Conservation (phyloP, 1,140 invertebrate species). For the Penaeus japonicus region DNA sequence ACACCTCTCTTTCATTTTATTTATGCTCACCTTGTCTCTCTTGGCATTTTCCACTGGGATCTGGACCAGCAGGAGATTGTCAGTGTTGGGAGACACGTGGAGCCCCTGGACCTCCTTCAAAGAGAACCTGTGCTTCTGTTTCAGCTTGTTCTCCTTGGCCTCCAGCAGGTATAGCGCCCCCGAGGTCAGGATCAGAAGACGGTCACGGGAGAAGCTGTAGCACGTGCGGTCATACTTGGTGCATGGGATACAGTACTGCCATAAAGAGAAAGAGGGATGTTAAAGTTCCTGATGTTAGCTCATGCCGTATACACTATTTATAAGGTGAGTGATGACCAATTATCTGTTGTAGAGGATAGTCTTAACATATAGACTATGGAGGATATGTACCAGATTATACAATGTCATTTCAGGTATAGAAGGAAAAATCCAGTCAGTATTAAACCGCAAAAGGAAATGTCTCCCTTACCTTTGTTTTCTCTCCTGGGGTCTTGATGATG, state of each 20-base stretch:
- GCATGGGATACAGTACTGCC: constrained; percentile 78
- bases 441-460: background rate
- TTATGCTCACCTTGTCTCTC: constrained; percentile 76
- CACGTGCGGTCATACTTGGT: constrained; percentile 90
- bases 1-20: background rate
- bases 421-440: background rate
- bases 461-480: constrained; percentile 72
- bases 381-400: too few species aligned
- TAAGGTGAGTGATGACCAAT: too few species aligned
- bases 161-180: constrained; percentile 81
- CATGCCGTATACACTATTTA: too few species aligned
- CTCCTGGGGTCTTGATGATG: constrained; percentile 70
- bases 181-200: constrained; percentile 79
- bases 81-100: constrained; percentile 77
- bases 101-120: constrained; percentile 76
- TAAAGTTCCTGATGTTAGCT: too few species aligned
- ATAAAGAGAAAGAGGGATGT: background rate
- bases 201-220: constrained; percentile 81
- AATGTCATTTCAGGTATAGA: too few species aligned
- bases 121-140: constrained; percentile 81
- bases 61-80: constrained; percentile 78
- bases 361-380: too few species aligned
- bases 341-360: too few species aligned
- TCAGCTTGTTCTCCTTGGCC: constrained; percentile 79
- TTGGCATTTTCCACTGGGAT: constrained; percentile 79